Conservation (phyloP, 2,113 vertebrate genomes). For the Callopanchax toddi region DNA sequence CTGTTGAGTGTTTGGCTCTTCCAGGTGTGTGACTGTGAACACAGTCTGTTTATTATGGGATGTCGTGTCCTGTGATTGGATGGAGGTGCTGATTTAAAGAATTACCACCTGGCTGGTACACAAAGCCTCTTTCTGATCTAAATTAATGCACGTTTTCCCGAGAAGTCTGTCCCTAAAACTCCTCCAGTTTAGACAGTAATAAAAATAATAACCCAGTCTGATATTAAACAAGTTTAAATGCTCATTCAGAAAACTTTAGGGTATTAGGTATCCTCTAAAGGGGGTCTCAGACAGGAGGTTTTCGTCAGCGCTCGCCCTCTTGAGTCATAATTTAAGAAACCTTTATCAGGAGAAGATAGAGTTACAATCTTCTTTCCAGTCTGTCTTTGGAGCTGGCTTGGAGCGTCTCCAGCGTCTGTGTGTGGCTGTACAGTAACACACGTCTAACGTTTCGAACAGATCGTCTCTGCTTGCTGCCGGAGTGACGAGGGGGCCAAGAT, state of each 20-base stretch:
- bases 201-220: too few species aligned
- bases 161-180: slow-evolving; percentile 45
- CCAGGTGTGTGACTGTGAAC: slow-evolving; percentile 14
- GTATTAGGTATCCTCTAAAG: slow-evolving; percentile 1
- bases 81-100: slow-evolving; percentile 28
- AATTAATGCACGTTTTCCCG: slow-evolving; percentile 49
- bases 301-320: slow-evolving; percentile 29
- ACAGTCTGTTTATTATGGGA: slow-evolving; percentile 42
- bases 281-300: slow-evolving; percentile 35
- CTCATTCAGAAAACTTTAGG: slow-evolving; percentile 9
- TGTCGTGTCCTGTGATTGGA: slow-evolving; percentile 42
- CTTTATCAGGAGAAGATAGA: slow-evolving; percentile 40
- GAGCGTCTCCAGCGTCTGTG: slow-evolving; percentile 27
- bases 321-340: slow-evolving; percentile 35
- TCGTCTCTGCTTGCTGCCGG: slow-evolving; percentile 26
- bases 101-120: slow-evolving; percentile 52
- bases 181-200: too few species aligned
- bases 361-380: slow-evolving; percentile 44
- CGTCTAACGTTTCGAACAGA: slow-evolving; percentile 53
- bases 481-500: slow-evolving; percentile 22
- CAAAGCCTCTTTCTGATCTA: slow-evolving; percentile 67
- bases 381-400: slow-evolving; percentile 36
- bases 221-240: not conserved
- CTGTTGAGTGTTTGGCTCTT: slow-evolving; percentile 1
- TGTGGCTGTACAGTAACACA: slow-evolving; percentile 15